A percentile compares a stretch with the other conserved stretches of the same genome.
Conservation (phyloP, 2,797 vertebrate species). For the Syndactyla subalaris region DNA sequence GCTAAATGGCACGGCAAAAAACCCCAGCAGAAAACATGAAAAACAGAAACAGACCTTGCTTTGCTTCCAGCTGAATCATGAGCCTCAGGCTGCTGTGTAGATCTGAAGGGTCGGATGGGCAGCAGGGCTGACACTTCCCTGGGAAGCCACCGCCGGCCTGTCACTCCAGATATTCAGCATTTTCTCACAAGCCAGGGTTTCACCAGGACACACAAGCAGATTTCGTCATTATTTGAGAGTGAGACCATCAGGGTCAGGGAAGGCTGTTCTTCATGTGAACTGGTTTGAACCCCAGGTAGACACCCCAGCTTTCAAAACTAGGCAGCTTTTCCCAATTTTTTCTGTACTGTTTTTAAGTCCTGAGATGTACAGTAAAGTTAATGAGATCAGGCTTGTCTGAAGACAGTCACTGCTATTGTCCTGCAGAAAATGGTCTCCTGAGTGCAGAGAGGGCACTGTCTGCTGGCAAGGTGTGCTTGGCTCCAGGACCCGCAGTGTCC, state of each 20-base stretch:
- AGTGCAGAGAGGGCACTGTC: neutral
- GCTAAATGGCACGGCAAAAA: neutral
- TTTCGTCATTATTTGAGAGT: neutral
- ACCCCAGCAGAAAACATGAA: neutral
- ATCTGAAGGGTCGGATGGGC: neutral
- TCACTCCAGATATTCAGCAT: neutral
- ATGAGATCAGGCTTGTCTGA: neutral
- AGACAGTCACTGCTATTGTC: neutral
- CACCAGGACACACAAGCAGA: neutral
- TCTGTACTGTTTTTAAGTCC: neutral
- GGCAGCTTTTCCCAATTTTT: neutral
- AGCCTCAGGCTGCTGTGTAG: neutral
- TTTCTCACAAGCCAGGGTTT: constrained; percentile 27
- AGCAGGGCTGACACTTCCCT: neutral
- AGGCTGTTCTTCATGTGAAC: neutral
- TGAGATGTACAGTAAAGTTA: neutral
- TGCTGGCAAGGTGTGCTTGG: neutral
- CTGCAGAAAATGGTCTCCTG: neutral
- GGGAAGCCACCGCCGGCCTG: neutral
- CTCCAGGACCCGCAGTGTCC: accelerated
- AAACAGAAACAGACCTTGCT: neutral
- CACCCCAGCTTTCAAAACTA: accelerated
- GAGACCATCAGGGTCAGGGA: neutral
- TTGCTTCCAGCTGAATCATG: neutral
- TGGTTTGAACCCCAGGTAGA: neutral